These are phyloP conservation scores for Philopedon plagiatum DNA, from an alignment of 2,888 invertebrate species.

Conservation along the genomic window DNA sequence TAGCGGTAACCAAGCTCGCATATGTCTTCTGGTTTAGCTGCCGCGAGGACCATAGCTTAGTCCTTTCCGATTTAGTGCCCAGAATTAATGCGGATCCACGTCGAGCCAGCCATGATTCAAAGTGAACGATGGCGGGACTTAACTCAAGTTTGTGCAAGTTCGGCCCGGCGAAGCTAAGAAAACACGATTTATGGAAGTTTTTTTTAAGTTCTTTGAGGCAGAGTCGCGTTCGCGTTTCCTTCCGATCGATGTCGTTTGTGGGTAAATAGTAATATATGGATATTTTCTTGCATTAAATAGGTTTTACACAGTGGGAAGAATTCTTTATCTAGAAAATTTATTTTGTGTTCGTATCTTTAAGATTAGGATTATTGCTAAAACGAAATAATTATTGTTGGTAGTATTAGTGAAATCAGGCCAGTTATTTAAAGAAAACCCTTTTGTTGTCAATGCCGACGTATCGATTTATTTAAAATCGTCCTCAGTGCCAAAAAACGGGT, in stretches of 20 bases:
- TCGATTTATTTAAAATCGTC: too few species aligned
- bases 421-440: too few species aligned
- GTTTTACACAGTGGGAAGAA: background rate
- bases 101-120: conserved; percentile 68
- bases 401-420: too few species aligned
- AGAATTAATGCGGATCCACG: conserved; percentile 67
- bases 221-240: conserved; percentile 56
- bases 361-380: too few species aligned
- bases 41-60: conserved; percentile 32
- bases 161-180: conserved; percentile 63
- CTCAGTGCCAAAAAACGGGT: too few species aligned
- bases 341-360: too few species aligned
- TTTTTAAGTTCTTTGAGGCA: conserved; percentile 62
- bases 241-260: conserved; percentile 68
- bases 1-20: conserved; percentile 34
- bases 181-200: conserved; percentile 67
- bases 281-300: conserved; percentile 12
- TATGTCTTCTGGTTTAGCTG: conserved; percentile 47
- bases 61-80: conserved; percentile 50
- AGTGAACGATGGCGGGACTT: conserved; percentile 69
- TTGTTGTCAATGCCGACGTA: too few species aligned
- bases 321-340: background rate
- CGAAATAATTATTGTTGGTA: too few species aligned
- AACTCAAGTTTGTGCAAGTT: conserved; percentile 68
- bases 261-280: conserved; percentile 68